Evolutionary conservation across 2,113 vertebrate species (phyloP).

Genomic region (Porphyrio hochstetteri): DNA sequence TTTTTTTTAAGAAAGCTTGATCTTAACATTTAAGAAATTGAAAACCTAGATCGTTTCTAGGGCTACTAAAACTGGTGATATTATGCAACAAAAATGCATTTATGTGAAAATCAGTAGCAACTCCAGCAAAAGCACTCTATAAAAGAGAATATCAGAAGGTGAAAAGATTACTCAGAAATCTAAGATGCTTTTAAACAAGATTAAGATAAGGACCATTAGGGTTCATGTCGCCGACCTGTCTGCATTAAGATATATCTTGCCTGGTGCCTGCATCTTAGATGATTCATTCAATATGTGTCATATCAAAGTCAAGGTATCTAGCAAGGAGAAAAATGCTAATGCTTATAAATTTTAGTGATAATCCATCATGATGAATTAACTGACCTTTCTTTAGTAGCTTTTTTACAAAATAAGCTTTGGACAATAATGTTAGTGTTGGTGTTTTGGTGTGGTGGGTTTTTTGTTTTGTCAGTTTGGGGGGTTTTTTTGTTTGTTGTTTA

Average conservation of each 20-base stretch:
- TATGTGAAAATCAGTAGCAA: slow-evolving; percentile 65
- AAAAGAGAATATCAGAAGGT: slow-evolving; percentile 82
- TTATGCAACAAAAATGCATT: slow-evolving; percentile 52
- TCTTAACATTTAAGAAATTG: background rate
- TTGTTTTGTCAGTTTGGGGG: no score
- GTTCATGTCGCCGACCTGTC: slow-evolving; percentile 87
- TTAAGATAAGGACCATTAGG: slow-evolving; percentile 91
- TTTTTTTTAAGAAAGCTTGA: background rate
- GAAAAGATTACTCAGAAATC: slow-evolving; percentile 84
- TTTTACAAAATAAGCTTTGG: slow-evolving; percentile 18
- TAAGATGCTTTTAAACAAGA: slow-evolving; percentile 94
- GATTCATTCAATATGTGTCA: slow-evolving; percentile 83
- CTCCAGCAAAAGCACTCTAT: slow-evolving; percentile 64
- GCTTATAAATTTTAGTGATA: slow-evolving; percentile 73
- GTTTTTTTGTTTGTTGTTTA: no score
- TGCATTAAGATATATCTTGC: slow-evolving; percentile 85
- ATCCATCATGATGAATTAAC: slow-evolving; percentile 70
- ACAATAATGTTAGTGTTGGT: background rate
- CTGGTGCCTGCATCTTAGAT: slow-evolving; percentile 79
- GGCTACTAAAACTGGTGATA: background rate
- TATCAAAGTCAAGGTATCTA: slow-evolving; percentile 81
- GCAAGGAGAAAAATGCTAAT: slow-evolving; percentile 76
- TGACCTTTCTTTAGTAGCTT: slow-evolving; percentile 67
- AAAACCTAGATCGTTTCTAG: background rate
- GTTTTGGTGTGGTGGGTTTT: background rate